Conservation (phyloP, 2,797 vertebrate genomes). For the Pitangus sulphuratus region DNA sequence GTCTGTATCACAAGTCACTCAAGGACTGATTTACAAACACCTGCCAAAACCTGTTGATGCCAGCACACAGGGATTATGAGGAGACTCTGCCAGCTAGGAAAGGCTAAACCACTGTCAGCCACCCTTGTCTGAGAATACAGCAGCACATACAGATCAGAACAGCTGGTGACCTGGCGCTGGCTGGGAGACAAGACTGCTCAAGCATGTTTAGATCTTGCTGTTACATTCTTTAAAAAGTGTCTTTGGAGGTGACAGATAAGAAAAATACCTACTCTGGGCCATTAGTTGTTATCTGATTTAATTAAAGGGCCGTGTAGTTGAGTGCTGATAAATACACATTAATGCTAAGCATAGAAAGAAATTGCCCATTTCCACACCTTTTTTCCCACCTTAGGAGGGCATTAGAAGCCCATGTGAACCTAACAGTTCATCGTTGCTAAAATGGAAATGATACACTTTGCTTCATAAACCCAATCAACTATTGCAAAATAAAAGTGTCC, state of each 20-base stretch:
- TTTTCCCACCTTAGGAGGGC: background rate
- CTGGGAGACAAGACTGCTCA: background rate
- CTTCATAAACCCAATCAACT: background rate
- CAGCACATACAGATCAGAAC: background rate
- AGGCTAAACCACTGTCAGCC: background rate
- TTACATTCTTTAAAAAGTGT: background rate
- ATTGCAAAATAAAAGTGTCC: background rate
- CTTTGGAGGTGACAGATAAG: background rate
- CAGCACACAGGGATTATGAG: background rate
- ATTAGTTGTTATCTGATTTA: conserved; percentile 35
- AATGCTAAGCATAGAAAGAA: background rate
- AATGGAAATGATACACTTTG: background rate
- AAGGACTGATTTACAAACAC: rapidly evolving
- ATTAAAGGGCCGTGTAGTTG: background rate
- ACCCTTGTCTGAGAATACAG: background rate
- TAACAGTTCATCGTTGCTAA: background rate
- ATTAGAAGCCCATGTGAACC: background rate
- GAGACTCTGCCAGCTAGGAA: background rate
- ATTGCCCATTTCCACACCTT: background rate
- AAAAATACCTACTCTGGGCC: background rate
- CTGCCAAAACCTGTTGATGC: background rate
- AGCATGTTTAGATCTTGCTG: background rate
- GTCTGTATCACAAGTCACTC: rapidly evolving
- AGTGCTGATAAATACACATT: background rate
- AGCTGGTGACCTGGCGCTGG: background rate